phyloP scores from a whole-genome alignment of 2,113 vertebrate species.

The Toxotes chatareus region DNA sequence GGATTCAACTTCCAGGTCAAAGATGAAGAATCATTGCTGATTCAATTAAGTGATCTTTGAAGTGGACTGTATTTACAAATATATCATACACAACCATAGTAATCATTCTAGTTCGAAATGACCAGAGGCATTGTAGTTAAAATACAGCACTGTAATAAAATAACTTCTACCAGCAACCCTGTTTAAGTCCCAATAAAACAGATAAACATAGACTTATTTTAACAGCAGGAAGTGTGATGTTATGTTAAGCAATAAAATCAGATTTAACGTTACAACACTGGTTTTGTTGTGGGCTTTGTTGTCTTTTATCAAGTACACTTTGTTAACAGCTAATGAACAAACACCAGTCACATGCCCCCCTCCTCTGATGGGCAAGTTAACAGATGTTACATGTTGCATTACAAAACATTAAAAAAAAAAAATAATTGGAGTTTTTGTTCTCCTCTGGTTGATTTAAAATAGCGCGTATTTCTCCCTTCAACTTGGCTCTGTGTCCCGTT shows the following conservation, averaged over 20 bases:
- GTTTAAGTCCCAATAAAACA: slow-evolving; percentile 71
- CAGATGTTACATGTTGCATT: slow-evolving; percentile 50
- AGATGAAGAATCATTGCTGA: slow-evolving; percentile 57
- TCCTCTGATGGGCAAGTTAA: slow-evolving; percentile 67
- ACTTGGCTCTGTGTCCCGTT: slow-evolving; percentile 55
- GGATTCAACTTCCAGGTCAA: slow-evolving; percentile 68
- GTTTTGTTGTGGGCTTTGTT: slow-evolving; percentile 44
- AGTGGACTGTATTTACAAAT: slow-evolving; percentile 78
- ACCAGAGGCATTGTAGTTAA: slow-evolving; percentile 78
- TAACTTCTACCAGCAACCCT: slow-evolving; percentile 72
- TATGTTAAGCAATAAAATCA: slow-evolving; percentile 60
- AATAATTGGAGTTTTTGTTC: slow-evolving; percentile 24
- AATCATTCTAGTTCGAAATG: slow-evolving; percentile 72
- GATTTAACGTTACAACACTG: slow-evolving; percentile 32
- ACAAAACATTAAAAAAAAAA: slow-evolving; percentile 17
- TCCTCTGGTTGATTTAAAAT: slow-evolving; percentile 65
- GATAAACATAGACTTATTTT: slow-evolving; percentile 43
- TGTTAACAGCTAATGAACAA: slow-evolving; percentile 55
- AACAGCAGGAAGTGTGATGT: slow-evolving; percentile 59
- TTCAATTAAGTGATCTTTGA: slow-evolving; percentile 66
- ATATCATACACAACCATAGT: slow-evolving; percentile 68
- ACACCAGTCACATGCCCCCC: slow-evolving; percentile 57
- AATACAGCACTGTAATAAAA: slow-evolving; percentile 85
- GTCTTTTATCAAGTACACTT: slow-evolving; percentile 71
- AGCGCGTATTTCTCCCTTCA: slow-evolving; percentile 41